Percentiles rank a stretch among this genome's conserved stretches.
Conservation (phyloP, 2,888 invertebrate genomes). For the Fragum fragum region DNA sequence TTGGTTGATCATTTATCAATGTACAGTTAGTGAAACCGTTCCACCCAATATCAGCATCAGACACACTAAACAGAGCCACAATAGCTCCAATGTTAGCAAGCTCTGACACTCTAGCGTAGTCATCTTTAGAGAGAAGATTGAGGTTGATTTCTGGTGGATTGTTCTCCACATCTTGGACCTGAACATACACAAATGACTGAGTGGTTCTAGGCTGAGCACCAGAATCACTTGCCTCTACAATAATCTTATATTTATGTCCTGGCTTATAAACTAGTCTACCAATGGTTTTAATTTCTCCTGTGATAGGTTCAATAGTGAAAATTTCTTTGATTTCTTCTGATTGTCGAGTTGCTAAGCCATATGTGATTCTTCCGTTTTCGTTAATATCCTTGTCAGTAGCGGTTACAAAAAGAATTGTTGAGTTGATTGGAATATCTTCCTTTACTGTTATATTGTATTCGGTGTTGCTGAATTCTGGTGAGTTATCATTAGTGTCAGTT, state of each 20-base stretch:
- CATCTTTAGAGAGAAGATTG: slow-evolving; percentile 65
- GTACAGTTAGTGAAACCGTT: slow-evolving; percentile 76
- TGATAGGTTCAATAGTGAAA: slow-evolving; percentile 73
- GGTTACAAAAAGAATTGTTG: slow-evolving; percentile 88
- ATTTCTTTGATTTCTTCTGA: slow-evolving; percentile 69
- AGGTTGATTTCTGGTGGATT: slow-evolving; percentile 92
- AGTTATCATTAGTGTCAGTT: slow-evolving; percentile 80
- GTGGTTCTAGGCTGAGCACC: slow-evolving; percentile 75
- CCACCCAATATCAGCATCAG: slow-evolving; percentile 81
- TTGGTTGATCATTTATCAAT: slow-evolving; percentile 47
- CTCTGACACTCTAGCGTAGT: slow-evolving; percentile 77
- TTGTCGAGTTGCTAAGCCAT: slow-evolving; percentile 73
- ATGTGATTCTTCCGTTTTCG: slow-evolving; percentile 90
- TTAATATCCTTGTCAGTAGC: slow-evolving; percentile 95
- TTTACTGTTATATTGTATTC: slow-evolving; percentile 76
- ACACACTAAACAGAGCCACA: slow-evolving; percentile 82
- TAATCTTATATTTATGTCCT: slow-evolving; percentile 73
- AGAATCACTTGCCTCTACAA: slow-evolving; percentile 78
- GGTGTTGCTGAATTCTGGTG: slow-evolving; percentile 73
- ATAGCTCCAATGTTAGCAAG: slow-evolving; percentile 79
- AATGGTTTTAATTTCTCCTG: slow-evolving; percentile 77
- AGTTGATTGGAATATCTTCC: slow-evolving; percentile 75
- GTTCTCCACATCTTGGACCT: slow-evolving; percentile 95
- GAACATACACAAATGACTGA: slow-evolving; percentile 75
- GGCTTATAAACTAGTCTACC: slow-evolving; percentile 75